phyloP scores from a whole-genome alignment of 2,797 vertebrate genomes.

The Intellagama lesueurii region DNA sequence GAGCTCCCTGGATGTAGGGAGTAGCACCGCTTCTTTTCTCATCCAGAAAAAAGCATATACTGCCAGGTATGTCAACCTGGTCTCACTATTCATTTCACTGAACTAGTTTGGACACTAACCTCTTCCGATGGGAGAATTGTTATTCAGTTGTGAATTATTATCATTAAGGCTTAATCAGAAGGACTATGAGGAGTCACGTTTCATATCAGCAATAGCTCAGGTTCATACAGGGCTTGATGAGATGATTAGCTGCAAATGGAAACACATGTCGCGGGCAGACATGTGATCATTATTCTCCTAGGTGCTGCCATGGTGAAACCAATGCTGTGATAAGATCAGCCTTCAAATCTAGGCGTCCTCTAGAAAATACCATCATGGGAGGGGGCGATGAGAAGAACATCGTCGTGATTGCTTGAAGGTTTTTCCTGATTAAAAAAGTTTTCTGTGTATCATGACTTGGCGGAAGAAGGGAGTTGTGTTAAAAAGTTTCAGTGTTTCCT shows the following conservation, averaged over 20 bases:
- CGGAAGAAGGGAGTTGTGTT: not conserved
- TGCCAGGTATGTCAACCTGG: not conserved
- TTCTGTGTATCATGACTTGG: not conserved
- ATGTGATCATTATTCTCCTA: not conserved
- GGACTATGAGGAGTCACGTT: constrained; percentile 4
- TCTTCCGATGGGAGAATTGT: constrained; percentile 1
- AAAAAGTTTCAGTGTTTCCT: not conserved
- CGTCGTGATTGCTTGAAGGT: not conserved
- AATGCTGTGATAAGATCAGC: not conserved
- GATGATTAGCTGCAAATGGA: constrained; percentile 16
- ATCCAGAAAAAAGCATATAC: too few relatives aligned
- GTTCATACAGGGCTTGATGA: constrained; percentile 12
- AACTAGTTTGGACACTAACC: not conserved
- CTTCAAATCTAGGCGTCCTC: not conserved
- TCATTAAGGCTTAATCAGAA: constrained; percentile 21
- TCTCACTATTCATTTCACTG: not conserved
- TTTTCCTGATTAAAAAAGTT: not conserved
- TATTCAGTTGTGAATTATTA: constrained; percentile 25
- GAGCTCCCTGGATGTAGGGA: not conserved
- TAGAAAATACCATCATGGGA: not conserved
- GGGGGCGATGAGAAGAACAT: not conserved
- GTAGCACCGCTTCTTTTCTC: not conserved
- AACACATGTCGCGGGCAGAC: not conserved
- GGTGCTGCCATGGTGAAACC: not conserved
- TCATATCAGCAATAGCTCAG: constrained; percentile 1